Evolutionary conservation across 2,797 vertebrate genomes (phyloP), one percentile per base, ranked within the genome.

Genomic region (Agapornis canus): DNA sequence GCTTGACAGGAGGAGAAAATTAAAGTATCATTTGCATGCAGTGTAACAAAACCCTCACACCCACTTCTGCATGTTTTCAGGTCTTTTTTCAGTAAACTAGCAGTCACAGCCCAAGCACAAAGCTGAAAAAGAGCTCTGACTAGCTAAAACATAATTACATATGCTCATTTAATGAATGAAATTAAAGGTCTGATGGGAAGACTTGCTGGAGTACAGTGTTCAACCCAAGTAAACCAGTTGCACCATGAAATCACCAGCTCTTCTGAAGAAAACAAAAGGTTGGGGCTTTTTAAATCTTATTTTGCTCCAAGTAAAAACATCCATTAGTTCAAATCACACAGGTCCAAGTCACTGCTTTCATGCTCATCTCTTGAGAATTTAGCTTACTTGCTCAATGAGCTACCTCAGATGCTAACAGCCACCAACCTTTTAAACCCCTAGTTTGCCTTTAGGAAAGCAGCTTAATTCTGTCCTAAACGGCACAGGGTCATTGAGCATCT

Each of bases 291-390:
- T 1, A 76, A 40, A 51, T 89, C 56, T 82, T 89, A 82, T 56
- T 73, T 86, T 92, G 77, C 78, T 79, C 37, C 51, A 69, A 94
- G 88, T 90, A 45, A 92, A 96, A 95, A 79, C 22, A 79, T 79
- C 73, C 63, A 79, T 92, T 95, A 85, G 56, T 40, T 85, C 43
- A 79, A 57, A 84, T 73, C 37, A 72, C 20, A 5, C 13, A 59
- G 81, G 57, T 66, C 29, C 51, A 69, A 66, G 57, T 40, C 43
- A 72, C 76, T 78, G 42, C 54, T 78, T 83, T 57, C 80, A 51
- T 17, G 48, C 4, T 76, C 22, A 25, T 37, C 35, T 78, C 57
- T 26, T 8, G 4, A 2, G 64, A 81, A 75, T 82, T 66, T 39
- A 86, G 51, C 32, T 66, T 22, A 60, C 69, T 66, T 64, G 35